These are phyloP conservation scores for Drosophila neutralis DNA, from an alignment of 2,888 invertebrate genomes.

Conservation along the genomic window DNA sequence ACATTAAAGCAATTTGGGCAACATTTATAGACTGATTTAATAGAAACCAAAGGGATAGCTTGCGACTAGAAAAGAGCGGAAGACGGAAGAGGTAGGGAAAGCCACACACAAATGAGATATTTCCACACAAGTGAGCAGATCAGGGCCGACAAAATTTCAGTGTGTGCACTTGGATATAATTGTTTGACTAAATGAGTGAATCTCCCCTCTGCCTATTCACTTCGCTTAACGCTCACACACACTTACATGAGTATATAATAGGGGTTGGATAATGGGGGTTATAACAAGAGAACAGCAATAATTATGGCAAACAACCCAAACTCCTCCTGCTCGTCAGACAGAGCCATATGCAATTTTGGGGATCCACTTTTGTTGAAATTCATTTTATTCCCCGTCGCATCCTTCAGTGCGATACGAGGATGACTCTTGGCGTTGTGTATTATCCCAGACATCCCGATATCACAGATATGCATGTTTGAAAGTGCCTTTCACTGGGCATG, in stretches of 20 bases:
- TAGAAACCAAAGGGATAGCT: constrained; percentile 59
- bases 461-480: constrained; percentile 20
- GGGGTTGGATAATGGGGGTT: constrained; percentile 6
- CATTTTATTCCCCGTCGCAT: constrained; percentile 72
- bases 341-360: constrained; percentile 50
- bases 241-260: constrained; percentile 10
- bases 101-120: constrained; percentile 69
- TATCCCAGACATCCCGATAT: constrained; percentile 33
- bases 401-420: constrained; percentile 52
- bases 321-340: constrained; percentile 17
- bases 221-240: constrained; percentile 39
- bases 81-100: not conserved
- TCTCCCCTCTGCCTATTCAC: constrained; percentile 27
- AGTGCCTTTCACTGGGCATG: constrained; percentile 17
- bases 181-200: constrained; percentile 78
- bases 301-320: constrained; percentile 71
- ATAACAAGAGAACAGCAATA: constrained; percentile 58
- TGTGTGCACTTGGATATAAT: constrained; percentile 74
- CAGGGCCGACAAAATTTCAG: constrained; percentile 38
- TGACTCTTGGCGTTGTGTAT: constrained; percentile 45
- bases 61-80: not conserved
- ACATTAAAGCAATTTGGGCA: constrained; percentile 82
- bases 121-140: constrained; percentile 74
- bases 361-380: constrained; percentile 63
- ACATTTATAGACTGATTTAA: constrained; percentile 84